Evolutionary conservation across 2,113 vertebrate species (phyloP).

Genomic region (Oryzias celebensis): DNA sequence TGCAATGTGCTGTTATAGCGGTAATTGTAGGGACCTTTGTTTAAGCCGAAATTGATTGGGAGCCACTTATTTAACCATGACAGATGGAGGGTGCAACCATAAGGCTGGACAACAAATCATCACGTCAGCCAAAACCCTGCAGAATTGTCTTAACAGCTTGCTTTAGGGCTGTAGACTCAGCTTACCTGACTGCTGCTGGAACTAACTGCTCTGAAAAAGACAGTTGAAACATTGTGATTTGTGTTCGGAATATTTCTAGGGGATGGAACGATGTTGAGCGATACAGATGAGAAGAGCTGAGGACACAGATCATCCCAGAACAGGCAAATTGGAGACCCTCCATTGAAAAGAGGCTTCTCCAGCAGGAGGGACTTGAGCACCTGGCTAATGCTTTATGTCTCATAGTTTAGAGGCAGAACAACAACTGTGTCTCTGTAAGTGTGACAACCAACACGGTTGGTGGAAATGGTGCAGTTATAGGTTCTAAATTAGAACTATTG

Average conservation of each 20-base stretch:
- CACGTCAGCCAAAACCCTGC: conserved; percentile 65
- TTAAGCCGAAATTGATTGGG: conserved; percentile 60
- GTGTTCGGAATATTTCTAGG: conserved; percentile 42
- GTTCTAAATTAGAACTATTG: neutral
- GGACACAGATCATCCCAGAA: conserved; percentile 28
- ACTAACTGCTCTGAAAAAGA: conserved; percentile 57
- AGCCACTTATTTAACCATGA: conserved; percentile 62
- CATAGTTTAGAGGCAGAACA: conserved; percentile 61
- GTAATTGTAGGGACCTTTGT: conserved; percentile 43
- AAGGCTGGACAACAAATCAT: conserved; percentile 67
- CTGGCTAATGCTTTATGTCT: conserved; percentile 74
- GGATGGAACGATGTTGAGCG: conserved; percentile 28
- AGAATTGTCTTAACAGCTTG: conserved; percentile 67
- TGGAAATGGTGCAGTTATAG: conserved; percentile 10
- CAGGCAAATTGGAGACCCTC: conserved; percentile 55
- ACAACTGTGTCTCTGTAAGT: conserved; percentile 51
- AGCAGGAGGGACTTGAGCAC: conserved; percentile 65
- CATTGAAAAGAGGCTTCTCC: conserved; percentile 47
- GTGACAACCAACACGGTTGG: conserved; percentile 48
- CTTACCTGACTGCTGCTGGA: conserved; percentile 64
- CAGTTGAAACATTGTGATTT: conserved; percentile 64
- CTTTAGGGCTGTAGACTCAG: conserved; percentile 45
- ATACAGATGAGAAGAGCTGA: conserved; percentile 21
- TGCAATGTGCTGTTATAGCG: conserved; percentile 29
- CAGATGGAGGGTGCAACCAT: conserved; percentile 69